Conservation (phyloP, 1,140 invertebrate species). For the Halesus radiatus region DNA sequence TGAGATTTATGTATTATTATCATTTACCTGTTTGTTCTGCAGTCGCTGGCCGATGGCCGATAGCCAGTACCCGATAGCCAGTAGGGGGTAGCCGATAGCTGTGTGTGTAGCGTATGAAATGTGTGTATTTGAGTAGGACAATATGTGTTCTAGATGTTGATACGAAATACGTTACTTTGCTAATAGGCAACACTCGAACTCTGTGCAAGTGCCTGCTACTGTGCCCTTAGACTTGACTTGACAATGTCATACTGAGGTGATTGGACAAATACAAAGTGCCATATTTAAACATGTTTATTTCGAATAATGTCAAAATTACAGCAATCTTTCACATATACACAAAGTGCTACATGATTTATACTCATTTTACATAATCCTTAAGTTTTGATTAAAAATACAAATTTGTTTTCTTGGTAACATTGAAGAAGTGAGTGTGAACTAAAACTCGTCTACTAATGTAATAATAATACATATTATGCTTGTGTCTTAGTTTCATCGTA, state of each 20-base stretch:
- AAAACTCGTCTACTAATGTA: constrained; percentile 43
- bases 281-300: constrained; percentile 56
- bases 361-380: constrained; percentile 49
- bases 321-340: constrained; percentile 54
- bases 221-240: constrained; percentile 51
- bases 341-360: constrained; percentile 52
- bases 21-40: constrained; percentile 14
- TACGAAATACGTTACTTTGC: constrained; percentile 6
- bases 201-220: constrained; percentile 55
- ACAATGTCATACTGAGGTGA: constrained; percentile 43
- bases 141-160: constrained; percentile 1
- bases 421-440: constrained; percentile 52
- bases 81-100: background rate
- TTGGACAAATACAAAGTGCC: constrained; percentile 53
- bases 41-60: background rate
- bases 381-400: constrained; percentile 44
- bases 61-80: background rate
- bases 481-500: constrained; percentile 19
- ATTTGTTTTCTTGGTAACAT: constrained; percentile 52
- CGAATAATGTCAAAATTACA: constrained; percentile 57
- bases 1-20: background rate
- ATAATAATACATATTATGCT: constrained; percentile 50
- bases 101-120: background rate
- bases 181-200: constrained; percentile 51
- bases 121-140: background rate